phyloP scores from a whole-genome alignment of 2,888 invertebrate species.

The Hipparchia sbordonii region DNA sequence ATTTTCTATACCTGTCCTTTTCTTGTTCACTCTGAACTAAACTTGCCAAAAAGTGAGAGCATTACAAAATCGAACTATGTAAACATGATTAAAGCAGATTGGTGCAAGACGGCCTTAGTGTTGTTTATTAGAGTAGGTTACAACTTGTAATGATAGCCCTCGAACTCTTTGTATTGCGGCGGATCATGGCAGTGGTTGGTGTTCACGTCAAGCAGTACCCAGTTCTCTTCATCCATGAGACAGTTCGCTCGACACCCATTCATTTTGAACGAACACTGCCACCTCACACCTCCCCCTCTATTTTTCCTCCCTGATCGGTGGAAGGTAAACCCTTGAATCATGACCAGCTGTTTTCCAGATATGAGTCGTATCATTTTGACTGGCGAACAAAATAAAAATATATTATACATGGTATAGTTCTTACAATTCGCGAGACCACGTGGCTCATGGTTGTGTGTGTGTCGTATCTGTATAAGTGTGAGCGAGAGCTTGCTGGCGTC shows the following conservation, averaged over 20 bases:
- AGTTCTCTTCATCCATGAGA: constrained; percentile 31
- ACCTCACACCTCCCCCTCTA: constrained; percentile 28
- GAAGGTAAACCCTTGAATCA: constrained; percentile 38
- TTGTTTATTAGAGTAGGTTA: constrained; percentile 8
- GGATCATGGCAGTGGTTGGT: constrained; percentile 33
- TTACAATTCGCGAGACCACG: too few relatives aligned
- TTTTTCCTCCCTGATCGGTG: constrained; percentile 34
- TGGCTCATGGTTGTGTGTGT: too few relatives aligned
- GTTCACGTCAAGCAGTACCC: constrained; percentile 13
- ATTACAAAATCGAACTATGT: too few relatives aligned
- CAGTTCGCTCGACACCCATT: constrained; percentile 35
- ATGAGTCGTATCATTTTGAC: constrained; percentile 36
- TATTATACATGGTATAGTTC: neutral
- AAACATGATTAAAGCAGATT: too few relatives aligned
- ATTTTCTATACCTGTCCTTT: too few relatives aligned
- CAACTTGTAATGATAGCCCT: constrained; percentile 33
- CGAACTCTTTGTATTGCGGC: constrained; percentile 32
- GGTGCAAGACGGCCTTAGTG: too few relatives aligned
- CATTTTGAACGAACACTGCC: constrained; percentile 39
- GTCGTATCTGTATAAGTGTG: too few relatives aligned
- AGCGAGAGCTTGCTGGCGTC: too few relatives aligned
- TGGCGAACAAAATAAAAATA: constrained; percentile 24
- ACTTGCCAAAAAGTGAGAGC: too few relatives aligned
- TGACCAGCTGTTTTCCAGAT: constrained; percentile 36
- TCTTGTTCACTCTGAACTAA: too few relatives aligned